Conservation (phyloP, 2,888 invertebrate genomes). For the Habrosyne pyritoides region DNA sequence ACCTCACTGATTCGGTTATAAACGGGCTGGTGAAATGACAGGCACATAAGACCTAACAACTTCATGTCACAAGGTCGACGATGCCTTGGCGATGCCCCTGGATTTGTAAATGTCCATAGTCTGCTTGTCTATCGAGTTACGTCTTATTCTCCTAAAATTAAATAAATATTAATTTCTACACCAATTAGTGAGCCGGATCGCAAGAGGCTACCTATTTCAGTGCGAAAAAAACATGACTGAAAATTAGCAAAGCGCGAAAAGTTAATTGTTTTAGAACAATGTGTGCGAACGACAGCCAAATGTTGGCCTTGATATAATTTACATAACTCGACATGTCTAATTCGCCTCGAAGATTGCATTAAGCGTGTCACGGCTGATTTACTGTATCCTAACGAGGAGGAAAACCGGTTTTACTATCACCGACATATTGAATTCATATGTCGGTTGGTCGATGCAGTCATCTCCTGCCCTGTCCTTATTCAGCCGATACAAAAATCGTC, state of each 20-base stretch:
- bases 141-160: no score
- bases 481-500: no score
- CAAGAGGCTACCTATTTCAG: neutral
- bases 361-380: neutral
- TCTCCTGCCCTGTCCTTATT: no score
- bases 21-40: no score
- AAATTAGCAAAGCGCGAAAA: constrained; percentile 6
- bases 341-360: neutral
- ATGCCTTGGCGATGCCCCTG: no score
- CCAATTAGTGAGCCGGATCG: neutral
- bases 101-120: no score
- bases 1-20: no score
- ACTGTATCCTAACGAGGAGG: neutral
- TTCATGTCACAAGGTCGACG: no score
- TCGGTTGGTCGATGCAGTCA: no score
- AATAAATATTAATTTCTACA: neutral
- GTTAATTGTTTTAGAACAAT: constrained; percentile 4
- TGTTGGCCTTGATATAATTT: constrained; percentile 5
- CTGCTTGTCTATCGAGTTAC: no score
- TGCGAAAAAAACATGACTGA: neutral
- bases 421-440: neutral
- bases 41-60: no score
- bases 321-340: constrained; percentile 6
- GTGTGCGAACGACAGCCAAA: neutral
- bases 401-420: neutral